phyloP scores from a whole-genome alignment of 2,113 vertebrate species.

The Cyprinus carpio region DNA sequence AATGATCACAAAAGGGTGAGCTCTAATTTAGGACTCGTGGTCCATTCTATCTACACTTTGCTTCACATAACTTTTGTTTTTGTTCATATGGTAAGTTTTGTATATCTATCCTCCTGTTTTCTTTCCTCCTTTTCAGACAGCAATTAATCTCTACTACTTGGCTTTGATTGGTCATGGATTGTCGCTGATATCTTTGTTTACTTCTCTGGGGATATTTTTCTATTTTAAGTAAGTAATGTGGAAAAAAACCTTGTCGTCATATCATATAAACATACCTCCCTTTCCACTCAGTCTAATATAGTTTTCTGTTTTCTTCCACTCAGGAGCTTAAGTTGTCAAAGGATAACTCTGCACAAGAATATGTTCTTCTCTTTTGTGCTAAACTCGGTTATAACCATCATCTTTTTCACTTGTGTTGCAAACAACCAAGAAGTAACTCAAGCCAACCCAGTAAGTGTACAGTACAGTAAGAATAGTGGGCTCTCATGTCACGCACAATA shows the following conservation, averaged over 20 bases:
- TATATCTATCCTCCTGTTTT: neutral
- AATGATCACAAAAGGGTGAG: constrained; percentile 79
- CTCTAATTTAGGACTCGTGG: too few relatives aligned
- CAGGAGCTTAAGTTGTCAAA: constrained; percentile 97
- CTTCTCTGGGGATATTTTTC: constrained; percentile 94
- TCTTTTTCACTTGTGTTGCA: constrained; percentile 81
- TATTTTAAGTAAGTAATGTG: constrained; percentile 90
- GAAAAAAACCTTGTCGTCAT: neutral
- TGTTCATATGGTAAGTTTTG: neutral
- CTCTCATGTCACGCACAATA: neutral
- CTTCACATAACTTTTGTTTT: neutral
- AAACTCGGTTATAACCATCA: constrained; percentile 89
- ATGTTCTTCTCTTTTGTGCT: constrained; percentile 94
- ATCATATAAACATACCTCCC: neutral
- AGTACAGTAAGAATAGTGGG: too few relatives aligned
- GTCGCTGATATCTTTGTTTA: constrained; percentile 86
- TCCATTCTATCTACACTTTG: neutral
- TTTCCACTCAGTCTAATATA: neutral
- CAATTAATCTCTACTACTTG: constrained; percentile 91
- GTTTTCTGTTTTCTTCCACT: constrained; percentile 22
- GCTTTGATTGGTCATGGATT: constrained; percentile 91
- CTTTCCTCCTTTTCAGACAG: constrained; percentile 75
- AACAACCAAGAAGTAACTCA: constrained; percentile 81
- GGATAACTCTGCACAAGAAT: constrained; percentile 98
- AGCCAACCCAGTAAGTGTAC: constrained; percentile 84